phyloP scores from a whole-genome alignment of 2,113 vertebrate genomes.

The Pteruthius melanotis region DNA sequence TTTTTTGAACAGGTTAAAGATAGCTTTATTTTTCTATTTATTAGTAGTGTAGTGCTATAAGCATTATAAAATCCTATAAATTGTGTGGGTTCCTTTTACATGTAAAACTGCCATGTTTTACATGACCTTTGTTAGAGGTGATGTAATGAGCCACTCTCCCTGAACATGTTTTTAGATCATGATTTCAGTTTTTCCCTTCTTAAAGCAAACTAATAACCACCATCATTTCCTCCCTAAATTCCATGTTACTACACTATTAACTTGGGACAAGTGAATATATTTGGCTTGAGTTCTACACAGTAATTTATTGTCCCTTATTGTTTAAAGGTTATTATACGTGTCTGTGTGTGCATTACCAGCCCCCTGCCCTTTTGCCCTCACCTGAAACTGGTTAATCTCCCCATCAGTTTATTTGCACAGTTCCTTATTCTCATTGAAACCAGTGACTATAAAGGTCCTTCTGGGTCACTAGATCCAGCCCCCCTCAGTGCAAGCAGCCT shows the following conservation, averaged over 20 bases:
- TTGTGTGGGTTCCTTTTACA: background rate
- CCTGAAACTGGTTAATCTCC: background rate
- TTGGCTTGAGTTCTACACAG: background rate
- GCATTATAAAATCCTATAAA: background rate
- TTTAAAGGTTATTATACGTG: background rate
- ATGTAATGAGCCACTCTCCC: background rate
- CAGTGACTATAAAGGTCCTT: background rate
- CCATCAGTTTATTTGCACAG: background rate
- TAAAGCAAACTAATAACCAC: background rate
- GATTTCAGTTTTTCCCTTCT: background rate
- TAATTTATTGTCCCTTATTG: background rate
- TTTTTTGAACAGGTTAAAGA: background rate
- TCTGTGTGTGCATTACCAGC: background rate
- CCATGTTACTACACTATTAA: background rate
- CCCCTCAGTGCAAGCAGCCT: background rate
- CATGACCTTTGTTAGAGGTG: background rate
- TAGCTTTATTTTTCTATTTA: background rate
- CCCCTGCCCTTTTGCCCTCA: background rate
- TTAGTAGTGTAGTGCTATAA: background rate
- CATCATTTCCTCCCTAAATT: background rate
- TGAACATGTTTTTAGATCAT: background rate
- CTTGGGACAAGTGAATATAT: background rate
- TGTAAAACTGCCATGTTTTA: background rate
- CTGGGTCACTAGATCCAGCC: slow-evolving; percentile 14
- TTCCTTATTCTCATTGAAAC: background rate